Conservation (phyloP, 2,797 vertebrate genomes). For the Parambassis ranga region DNA sequence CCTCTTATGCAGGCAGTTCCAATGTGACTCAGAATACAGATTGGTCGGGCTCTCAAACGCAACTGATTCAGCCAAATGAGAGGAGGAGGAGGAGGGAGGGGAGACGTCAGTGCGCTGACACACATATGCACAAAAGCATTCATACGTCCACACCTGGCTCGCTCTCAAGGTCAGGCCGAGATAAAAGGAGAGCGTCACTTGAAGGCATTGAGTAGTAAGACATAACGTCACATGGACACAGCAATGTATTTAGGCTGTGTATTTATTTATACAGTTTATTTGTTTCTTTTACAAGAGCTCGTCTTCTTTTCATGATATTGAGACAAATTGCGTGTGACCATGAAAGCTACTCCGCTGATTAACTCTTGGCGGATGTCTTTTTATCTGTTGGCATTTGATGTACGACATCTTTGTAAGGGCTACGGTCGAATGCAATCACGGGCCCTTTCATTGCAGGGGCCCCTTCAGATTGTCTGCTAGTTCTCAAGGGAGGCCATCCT, state of each 20-base stretch:
- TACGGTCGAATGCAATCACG: conserved; percentile 83
- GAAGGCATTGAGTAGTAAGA: conserved; percentile 11
- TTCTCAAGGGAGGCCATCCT: conserved; percentile 77
- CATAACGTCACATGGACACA: conserved; percentile 35
- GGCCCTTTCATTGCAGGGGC: conserved; percentile 76
- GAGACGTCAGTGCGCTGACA: conserved; percentile 1
- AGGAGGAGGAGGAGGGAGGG: not conserved
- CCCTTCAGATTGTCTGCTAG: conserved; percentile 74
- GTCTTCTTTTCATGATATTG: conserved; percentile 74
- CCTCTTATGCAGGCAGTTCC: conserved; percentile 33
- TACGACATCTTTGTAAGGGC: conserved; percentile 81
- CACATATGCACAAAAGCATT: conserved; percentile 6
- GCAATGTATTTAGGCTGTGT: conserved; percentile 38
- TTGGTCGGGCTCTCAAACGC: conserved; percentile 34
- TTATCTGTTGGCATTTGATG: conserved; percentile 85
- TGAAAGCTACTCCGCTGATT: conserved; percentile 83
- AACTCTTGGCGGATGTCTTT: conserved; percentile 78
- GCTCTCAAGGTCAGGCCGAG: conserved; percentile 64
- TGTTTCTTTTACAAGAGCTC: conserved; percentile 58
- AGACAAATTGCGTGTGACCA: conserved; percentile 76
- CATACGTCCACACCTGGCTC: conserved; percentile 9
- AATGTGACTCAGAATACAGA: conserved; percentile 48
- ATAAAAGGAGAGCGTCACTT: conserved; percentile 51
- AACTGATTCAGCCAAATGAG: conserved; percentile 34
- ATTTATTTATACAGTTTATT: conserved; percentile 70